A percentile compares a stretch with the other conserved stretches of the same genome.
These are phyloP conservation scores for Promerops cafer DNA, from an alignment of 2,113 vertebrate genomes.

Conservation along the genomic window DNA sequence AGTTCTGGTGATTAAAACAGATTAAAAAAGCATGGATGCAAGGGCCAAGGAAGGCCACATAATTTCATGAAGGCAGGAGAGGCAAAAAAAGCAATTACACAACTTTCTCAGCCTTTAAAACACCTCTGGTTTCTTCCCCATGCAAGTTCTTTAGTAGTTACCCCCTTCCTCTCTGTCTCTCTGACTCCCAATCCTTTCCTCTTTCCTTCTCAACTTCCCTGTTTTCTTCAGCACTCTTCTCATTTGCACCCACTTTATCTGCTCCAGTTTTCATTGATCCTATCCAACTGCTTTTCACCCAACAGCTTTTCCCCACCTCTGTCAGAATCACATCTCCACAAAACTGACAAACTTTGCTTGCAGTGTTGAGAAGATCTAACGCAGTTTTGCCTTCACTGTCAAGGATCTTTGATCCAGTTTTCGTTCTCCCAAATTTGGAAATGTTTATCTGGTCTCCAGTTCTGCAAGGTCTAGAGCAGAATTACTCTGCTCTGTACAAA, in stretches of 20 bases:
- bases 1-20: not conserved
- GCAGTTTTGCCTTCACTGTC: not conserved
- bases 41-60: not conserved
- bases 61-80: not conserved
- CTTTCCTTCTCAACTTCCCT: not conserved
- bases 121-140: not conserved
- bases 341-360: not conserved
- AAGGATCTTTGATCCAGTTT: not conserved
- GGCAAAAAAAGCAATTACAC: not conserved
- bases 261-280: not conserved
- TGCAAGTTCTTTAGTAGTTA: not conserved
- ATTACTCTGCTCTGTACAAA: not conserved
- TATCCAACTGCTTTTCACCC: not conserved
- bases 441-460: not conserved
- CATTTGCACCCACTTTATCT: not conserved
- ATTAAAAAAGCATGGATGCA: not conserved
- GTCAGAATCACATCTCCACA: not conserved
- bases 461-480: not conserved
- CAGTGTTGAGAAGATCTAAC: not conserved
- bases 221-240: not conserved
- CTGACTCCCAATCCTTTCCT: fast-evolving
- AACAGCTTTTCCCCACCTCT: not conserved
- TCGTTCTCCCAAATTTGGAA: not conserved
- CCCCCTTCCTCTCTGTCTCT: too few species aligned
- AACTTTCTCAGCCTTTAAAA: not conserved